Evolutionary conservation across 2,797 vertebrate species (phyloP), one percentile per base, ranked within the genome.

Genomic region (Sebastes ruberrimus): DNA sequence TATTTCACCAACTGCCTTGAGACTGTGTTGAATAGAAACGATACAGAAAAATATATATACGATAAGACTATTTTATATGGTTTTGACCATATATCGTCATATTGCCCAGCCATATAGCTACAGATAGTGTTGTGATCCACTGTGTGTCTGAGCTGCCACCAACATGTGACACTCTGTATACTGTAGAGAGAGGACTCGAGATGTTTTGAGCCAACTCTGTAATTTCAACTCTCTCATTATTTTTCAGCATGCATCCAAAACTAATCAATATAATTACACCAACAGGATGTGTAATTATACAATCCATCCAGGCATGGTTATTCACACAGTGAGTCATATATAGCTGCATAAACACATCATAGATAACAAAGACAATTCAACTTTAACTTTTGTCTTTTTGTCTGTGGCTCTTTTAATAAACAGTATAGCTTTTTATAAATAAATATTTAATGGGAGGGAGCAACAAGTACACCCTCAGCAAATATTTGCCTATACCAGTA

Each of bases 381-480:
- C 78, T 88, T 42, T 1, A 83, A 89, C 78, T 89, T 85, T 25
- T 68, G 63, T 20, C 49, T 59, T 81, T 81, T 84, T 83, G 67
- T 86, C 66, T 59, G 16, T 10, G 49, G 23, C 30, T 73, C 33
- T 74, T 20, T 42, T 3, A 10, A 49, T 20, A 22, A 84, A 35
- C 59, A 64, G 32, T 38, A 38, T 60, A n/a, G 57, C 71, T 62
- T 74, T 65, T 18, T 38, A 38, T 38, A 38, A 38, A 20, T 63
- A 27, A 60, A 77, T 52, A 71, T 72, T 57, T 25, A 62, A 84
- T 13, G 42, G 42, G 76, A 78, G 78, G 72, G 59, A 85, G 93
- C 89, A 90, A 92, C 89, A 93, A 90, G 92, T 95, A 76, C 93
- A 91, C 93, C 94, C 86, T 92, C 30, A 67, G 88, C 81, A 92